Conservation (phyloP, 2,113 vertebrate genomes). For the Brachypteracias leptosomus region DNA sequence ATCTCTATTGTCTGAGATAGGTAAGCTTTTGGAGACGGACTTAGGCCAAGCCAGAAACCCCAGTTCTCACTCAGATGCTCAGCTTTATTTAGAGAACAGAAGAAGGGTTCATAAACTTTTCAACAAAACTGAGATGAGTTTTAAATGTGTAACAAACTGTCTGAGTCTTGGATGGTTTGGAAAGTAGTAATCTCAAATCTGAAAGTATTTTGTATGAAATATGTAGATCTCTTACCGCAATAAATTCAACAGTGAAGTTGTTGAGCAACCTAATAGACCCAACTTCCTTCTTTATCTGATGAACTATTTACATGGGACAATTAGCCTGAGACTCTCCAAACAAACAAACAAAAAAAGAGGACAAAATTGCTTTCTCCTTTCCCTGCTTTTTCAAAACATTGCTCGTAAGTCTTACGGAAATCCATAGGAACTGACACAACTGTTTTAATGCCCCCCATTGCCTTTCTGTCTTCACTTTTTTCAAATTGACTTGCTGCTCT, state of each 20-base stretch:
- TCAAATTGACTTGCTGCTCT: background rate
- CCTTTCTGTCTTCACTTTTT: background rate
- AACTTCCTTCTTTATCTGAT: background rate
- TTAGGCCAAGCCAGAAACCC: background rate
- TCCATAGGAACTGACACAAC: background rate
- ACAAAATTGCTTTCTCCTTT: background rate
- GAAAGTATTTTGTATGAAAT: background rate
- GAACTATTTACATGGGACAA: background rate
- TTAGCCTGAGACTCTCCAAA: background rate
- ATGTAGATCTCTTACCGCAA: background rate
- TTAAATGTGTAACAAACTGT: background rate
- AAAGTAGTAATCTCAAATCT: background rate
- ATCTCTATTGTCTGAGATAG: background rate
- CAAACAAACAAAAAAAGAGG: background rate
- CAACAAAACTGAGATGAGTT: background rate
- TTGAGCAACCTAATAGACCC: background rate
- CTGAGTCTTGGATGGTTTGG: background rate
- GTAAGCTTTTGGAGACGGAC: background rate
- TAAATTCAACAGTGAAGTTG: background rate
- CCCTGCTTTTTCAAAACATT: background rate
- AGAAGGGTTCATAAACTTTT: background rate
- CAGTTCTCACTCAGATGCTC: background rate
- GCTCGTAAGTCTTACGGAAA: background rate
- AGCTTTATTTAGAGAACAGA: background rate
- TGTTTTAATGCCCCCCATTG: background rate